Evolutionary conservation across 2,113 vertebrate genomes (phyloP).

Genomic region (Paramormyrops kingsleyae): DNA sequence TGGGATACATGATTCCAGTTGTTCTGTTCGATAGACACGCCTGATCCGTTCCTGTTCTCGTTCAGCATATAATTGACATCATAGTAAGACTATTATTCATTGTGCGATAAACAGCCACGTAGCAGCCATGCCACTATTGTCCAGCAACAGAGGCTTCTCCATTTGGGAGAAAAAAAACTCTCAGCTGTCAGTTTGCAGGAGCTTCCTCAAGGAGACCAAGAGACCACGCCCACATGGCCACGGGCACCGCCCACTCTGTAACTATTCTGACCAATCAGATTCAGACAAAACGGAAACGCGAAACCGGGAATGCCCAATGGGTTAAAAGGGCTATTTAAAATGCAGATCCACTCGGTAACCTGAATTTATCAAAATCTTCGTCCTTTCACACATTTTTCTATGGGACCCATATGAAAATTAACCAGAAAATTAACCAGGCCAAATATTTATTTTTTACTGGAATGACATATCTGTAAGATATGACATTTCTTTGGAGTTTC

Average conservation of each 20-base stretch:
- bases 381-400: not conserved
- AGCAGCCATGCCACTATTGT: not conserved
- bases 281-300: not conserved
- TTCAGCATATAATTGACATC: slow-evolving; percentile 5
- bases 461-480: not conserved
- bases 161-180: slow-evolving; percentile 26
- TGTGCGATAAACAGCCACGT: not conserved
- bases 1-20: slow-evolving; percentile 45
- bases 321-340: not conserved
- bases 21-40: slow-evolving; percentile 22
- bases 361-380: not conserved
- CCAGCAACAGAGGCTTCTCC: slow-evolving; percentile 6
- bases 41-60: slow-evolving; percentile 23
- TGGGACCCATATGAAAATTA: not conserved
- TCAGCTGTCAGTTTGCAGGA: slow-evolving; percentile 28
- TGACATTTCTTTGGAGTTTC: not conserved
- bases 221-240: slow-evolving; percentile 31
- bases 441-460: not conserved
- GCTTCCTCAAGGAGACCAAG: slow-evolving; percentile 42
- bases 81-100: not conserved
- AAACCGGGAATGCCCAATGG: not conserved
- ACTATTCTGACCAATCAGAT: not conserved
- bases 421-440: not conserved
- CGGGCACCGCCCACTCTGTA: slow-evolving; percentile 16
- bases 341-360: not conserved